Evolutionary conservation across 2,797 vertebrate genomes (phyloP).

Genomic region (Eidolon dupreanum): DNA sequence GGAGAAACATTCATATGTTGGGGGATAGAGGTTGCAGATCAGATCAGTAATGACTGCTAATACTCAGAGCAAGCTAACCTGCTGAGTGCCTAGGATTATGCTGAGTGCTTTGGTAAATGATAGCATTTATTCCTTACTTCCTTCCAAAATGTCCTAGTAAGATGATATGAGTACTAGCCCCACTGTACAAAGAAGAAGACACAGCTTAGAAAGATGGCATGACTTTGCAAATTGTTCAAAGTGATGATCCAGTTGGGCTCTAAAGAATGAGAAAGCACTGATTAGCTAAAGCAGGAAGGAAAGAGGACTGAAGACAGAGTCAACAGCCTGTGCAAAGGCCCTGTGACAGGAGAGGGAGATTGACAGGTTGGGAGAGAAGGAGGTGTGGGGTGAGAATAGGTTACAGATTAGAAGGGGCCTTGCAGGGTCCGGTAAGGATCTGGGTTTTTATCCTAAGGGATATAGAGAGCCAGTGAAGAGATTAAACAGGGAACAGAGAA

Average conservation of each 20-base stretch:
- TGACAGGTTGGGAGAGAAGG: not conserved
- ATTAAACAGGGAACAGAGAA: not conserved
- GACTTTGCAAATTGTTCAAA: not conserved
- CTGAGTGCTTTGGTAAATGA: not conserved
- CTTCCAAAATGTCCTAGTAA: not conserved
- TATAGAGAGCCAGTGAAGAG: not conserved
- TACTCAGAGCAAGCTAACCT: not conserved
- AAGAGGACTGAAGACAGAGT: not conserved
- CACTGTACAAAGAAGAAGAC: not conserved
- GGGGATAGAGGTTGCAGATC: not conserved
- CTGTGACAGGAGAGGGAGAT: no score
- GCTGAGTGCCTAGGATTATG: fast-evolving
- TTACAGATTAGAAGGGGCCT: not conserved
- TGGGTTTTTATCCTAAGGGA: not conserved
- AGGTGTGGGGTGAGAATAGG: fast-evolving
- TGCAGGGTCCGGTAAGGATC: no score
- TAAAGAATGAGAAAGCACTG: not conserved
- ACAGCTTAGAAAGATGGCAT: not conserved
- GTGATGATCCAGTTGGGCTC: not conserved
- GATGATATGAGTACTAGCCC: not conserved
- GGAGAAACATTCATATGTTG: not conserved
- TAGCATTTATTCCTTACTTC: not conserved
- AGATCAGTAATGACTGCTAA: fast-evolving
- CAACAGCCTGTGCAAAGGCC: not conserved
- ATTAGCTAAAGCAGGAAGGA: not conserved